Evolutionary conservation across 2,888 invertebrate genomes (phyloP), one percentile per base, ranked within the genome.

Genomic region (Matsumyia berberina): DNA sequence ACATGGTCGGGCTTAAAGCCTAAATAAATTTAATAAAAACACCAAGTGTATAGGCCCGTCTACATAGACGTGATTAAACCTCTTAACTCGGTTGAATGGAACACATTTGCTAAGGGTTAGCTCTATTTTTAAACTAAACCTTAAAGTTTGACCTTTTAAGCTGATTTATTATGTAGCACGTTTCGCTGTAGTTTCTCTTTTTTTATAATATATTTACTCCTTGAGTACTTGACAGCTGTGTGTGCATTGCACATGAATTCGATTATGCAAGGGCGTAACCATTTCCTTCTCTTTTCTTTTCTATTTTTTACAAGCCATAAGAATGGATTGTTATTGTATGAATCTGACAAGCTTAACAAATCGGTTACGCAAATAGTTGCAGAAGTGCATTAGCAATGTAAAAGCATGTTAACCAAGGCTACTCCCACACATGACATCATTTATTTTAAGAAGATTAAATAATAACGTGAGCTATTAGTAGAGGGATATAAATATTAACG

Each of bases 11-110:
- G 17, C 0, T 44, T 24, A 33, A 15, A 11, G 29, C 17, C 17
- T 42, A 5, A 8, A 12, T 9, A 39, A 44, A 42, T 44, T 60
- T 60, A 44, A 60, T 42, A 17, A 42, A 15, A 33, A 42, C 6
- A 42, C 6, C 8, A 8, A n/a, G 15, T 15, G 35, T 35, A 24
- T 24, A 24, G 24, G 24, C 24, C 24, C 4, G 35, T 35, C 9
- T 2, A 35, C 35, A 35, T 35, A 2, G 2, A 35, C 2, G 35
- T 35, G 11, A 35, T 24, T 24, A 4, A 24, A 24, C 24, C 4
- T 4, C 4, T 24, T 24, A 24, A 24, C 24, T 24, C 24, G 4
- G 1, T 24, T 24, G 24, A 24, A 24, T 24, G 24, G 24, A 24
- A n/a, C n/a, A n/a, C n/a, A n/a, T n/a, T 24, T 24, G 24, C 24